Percentiles rank a stretch among this genome's conserved stretches.
These are phyloP conservation scores for Eledona agricola DNA, from an alignment of 2,888 invertebrate species.

Conservation along the genomic window DNA sequence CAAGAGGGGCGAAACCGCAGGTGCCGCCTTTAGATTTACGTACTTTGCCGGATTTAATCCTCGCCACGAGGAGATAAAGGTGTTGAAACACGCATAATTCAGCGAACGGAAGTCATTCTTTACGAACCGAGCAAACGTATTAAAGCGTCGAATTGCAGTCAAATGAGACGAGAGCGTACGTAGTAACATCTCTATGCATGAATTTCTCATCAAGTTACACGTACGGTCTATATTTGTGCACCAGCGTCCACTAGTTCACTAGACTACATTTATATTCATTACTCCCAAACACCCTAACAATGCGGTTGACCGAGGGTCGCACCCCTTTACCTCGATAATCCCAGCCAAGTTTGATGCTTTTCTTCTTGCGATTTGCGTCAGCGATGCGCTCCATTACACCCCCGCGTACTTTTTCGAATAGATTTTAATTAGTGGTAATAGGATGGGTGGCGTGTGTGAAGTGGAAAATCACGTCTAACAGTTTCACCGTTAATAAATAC, in stretches of 20 bases:
- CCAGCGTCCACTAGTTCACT: constrained; percentile 40
- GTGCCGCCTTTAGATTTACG: constrained; percentile 27
- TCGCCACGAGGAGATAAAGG: too few species aligned
- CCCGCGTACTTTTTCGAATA: constrained; percentile 39
- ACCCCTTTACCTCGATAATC: constrained; percentile 29
- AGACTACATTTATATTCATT: constrained; percentile 60
- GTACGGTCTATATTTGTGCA: too few species aligned
- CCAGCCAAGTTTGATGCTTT: constrained; percentile 13
- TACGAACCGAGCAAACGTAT: too few species aligned
- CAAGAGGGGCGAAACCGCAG: constrained; percentile 22
- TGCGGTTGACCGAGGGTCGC: constrained; percentile 58
- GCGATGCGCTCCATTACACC: constrained; percentile 30
- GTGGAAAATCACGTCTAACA: constrained; percentile 49
- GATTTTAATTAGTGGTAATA: constrained; percentile 46
- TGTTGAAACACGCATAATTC: too few species aligned
- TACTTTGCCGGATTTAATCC: constrained; percentile 28
- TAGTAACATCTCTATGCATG: too few species aligned
- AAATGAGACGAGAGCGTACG: too few species aligned
- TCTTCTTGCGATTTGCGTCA: too few species aligned
- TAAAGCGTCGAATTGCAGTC: too few species aligned
- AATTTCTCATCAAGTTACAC: too few species aligned
- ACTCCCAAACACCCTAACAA: constrained; percentile 56
- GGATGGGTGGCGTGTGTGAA: constrained; percentile 41
- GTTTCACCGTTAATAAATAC: constrained; percentile 41
- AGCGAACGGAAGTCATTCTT: too few species aligned